Conservation (phyloP, 2,113 vertebrate genomes). For the Serilophus lunatus region DNA sequence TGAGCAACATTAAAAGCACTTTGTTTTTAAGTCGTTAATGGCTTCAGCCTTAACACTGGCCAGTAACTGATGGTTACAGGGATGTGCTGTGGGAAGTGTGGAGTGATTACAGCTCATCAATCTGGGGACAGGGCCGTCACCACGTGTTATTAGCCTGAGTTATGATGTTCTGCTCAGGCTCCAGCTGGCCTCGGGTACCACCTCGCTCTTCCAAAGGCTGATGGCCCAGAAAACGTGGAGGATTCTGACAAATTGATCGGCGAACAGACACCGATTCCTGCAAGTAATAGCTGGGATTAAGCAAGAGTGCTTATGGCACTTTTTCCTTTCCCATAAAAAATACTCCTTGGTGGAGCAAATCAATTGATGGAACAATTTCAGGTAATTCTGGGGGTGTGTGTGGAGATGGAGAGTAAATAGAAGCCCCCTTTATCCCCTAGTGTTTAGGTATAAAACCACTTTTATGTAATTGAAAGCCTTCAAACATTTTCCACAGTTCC, state of each 20-base stretch:
- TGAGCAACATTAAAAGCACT: constrained; percentile 16
- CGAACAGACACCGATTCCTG: rapidly evolving
- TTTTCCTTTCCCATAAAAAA: background rate
- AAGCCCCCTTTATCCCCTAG: background rate
- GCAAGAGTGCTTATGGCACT: background rate
- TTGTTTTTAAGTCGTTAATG: constrained; percentile 26
- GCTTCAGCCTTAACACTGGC: background rate
- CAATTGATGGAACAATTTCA: background rate
- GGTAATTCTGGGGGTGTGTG: background rate
- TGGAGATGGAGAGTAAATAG: background rate
- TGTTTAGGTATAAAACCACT: background rate
- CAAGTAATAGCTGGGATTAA: background rate
- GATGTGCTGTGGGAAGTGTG: background rate
- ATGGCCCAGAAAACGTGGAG: background rate
- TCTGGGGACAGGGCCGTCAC: background rate
- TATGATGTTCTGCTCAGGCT: background rate
- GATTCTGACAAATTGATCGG: background rate
- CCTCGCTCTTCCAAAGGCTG: background rate
- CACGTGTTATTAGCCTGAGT: background rate
- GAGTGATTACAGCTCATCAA: background rate
- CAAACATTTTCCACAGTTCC: rapidly evolving
- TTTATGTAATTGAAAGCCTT: background rate
- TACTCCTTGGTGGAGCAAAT: background rate
- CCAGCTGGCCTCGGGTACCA: background rate
- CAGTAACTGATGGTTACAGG: background rate